Conservation (phyloP, 2,888 invertebrate species). For the Sminthurinus aureus region DNA sequence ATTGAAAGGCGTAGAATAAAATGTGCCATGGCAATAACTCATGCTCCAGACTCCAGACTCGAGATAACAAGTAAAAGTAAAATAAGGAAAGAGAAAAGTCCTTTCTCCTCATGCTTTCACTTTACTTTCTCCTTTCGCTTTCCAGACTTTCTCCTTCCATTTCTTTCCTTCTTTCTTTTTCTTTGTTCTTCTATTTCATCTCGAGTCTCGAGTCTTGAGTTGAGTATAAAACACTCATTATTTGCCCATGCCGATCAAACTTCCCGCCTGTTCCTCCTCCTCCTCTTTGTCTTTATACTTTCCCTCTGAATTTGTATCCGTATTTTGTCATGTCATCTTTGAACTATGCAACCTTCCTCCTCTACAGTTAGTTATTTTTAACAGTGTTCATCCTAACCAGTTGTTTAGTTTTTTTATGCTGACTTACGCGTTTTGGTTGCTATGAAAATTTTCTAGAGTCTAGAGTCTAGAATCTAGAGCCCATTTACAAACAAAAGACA, state of each 20-base stretch:
- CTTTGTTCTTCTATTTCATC: not conserved
- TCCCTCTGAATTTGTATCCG: not conserved
- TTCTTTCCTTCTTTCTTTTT: not conserved
- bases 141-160: not conserved
- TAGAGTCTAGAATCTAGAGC: too few species aligned
- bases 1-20: constrained; percentile 33
- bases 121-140: not conserved
- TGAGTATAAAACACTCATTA: not conserved
- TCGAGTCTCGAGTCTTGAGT: not conserved
- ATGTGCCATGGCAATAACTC: constrained; percentile 16
- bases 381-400: too few species aligned
- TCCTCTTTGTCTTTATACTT: not conserved
- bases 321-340: too few species aligned
- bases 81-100: not conserved
- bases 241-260: not conserved
- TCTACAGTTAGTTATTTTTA: too few species aligned
- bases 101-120: not conserved
- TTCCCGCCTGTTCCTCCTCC: not conserved
- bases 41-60: not conserved
- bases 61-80: not conserved
- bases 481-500: too few species aligned
- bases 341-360: too few species aligned
- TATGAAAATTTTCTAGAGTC: too few species aligned
- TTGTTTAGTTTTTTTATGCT: too few species aligned
- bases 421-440: too few species aligned